These are phyloP conservation scores for Salvelinus sp. DNA, from an alignment of 2,113 vertebrate genomes.

Conservation along the genomic window DNA sequence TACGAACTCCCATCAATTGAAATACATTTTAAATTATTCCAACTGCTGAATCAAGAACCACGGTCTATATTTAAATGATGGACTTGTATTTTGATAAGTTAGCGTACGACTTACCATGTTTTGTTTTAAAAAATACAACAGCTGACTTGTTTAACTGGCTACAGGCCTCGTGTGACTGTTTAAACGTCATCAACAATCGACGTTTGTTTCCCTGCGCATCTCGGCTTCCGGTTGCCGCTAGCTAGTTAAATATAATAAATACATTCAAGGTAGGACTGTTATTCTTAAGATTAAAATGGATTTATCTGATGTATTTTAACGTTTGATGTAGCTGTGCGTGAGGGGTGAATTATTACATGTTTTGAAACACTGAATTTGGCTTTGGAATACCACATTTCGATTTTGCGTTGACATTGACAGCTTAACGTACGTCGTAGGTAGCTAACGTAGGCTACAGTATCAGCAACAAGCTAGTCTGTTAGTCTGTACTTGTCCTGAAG, in stretches of 20 bases:
- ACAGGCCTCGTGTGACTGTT: conserved; percentile 11
- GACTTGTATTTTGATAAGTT: background rate
- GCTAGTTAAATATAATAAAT: conserved; percentile 17
- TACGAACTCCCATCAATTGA: background rate
- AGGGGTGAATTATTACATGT: background rate
- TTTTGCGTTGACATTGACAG: conserved; percentile 41
- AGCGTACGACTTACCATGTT: conserved; percentile 50
- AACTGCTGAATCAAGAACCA: background rate
- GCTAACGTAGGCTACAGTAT: background rate
- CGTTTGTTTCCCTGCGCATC: conserved; percentile 39
- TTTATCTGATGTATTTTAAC: background rate
- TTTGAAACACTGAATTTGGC: background rate
- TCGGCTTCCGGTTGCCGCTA: conserved; percentile 59
- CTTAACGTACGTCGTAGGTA: conserved; percentile 21
- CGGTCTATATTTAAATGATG: background rate
- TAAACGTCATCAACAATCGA: background rate
- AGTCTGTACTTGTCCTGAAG: background rate
- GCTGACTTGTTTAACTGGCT: background rate
- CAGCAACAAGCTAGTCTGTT: conserved; percentile 17
- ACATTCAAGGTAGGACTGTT: conserved; percentile 20
- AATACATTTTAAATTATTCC: background rate
- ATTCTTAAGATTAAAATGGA: background rate
- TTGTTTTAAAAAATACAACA: background rate
- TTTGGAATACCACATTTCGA: background rate
- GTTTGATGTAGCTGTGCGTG: background rate